Base-by-base conservation (phyloP, 2,888 invertebrate genomes). In the Ichneumoninae sp. region DNA sequence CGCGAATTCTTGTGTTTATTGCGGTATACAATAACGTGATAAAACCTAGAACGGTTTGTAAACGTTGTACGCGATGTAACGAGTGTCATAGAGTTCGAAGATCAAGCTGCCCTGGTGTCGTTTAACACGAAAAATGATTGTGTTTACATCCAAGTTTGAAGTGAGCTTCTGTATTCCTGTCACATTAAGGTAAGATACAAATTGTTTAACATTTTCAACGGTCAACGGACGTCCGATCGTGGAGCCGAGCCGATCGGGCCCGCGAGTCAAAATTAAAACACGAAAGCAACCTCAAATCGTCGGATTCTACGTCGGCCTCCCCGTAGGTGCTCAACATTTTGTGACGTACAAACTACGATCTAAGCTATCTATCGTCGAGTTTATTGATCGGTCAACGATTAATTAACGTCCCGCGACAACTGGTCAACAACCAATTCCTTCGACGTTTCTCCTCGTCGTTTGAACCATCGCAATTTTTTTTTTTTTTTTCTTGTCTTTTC, bases 101-200 rank as follows among this genome's bases (percentile, higher is more conserved):
- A 92, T 92, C 73, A 89, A 91, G 92, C 93, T 94, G 94, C 93
- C 93, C 92, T 90, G 88, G 89, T 91, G 90, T 88, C 89, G 89
- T 88, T 94, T 91, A 89, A 85, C 90, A 91, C 90, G 90, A 94
- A 95, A 92, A 95, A 95, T 95, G 95, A 95, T 95, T 95, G 95
- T 96, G 96, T 96, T 96, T 96, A 96, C 96, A 96, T 96, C 96
- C 95, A 95, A 95, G 95, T 95, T 95, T 95, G 94, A 94, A 95
- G 95, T 94, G 94, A 95, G 95, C 94, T 94, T 94, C 95, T 95
- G 95, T 95, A 95, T 95, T 95, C 95, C 95, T 95, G 95, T 95
- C 94, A 95, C 94, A 95, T 94, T 94, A 93, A 95, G 95, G 95
- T 94, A 94, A 93, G 94, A 90, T 89, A 90, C 88, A 16, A 66